Evolutionary conservation across 2,113 vertebrate species (phyloP), one percentile per base, ranked within the genome.

Genomic region (Tauraco erythrolophus): DNA sequence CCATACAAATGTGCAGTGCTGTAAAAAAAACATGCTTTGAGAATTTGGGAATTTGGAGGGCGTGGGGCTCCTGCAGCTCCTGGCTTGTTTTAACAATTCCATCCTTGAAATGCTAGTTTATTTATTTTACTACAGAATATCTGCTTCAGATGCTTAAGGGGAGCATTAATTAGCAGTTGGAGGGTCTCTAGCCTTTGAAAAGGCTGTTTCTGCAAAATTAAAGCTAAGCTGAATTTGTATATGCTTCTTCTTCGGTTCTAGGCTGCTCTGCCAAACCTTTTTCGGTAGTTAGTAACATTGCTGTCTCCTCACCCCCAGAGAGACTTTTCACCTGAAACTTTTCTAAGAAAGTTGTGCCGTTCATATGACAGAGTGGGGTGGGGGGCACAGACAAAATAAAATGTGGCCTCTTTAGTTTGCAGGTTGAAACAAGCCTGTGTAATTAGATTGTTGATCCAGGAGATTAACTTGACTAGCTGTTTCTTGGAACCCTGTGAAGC

Each of bases 381-480:
- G 64, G 54, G 82, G 89, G 31, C 65, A 24, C 69, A 86, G 69
- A 43, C 60, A 84, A 77, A 95, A 39, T 68, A 60, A 86, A 93
- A 7, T 45, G 12, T 64, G 41, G 21, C 24, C 72, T 89, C 41
- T 92, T 41, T 4, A 28, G 54, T 14, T 74, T 0, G 2, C 89
- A 95, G 84, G 92, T 94, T 94, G 25, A 68, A 98, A 96, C 97
- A 98, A 88, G 93, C 78, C 81, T 51, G 11, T 48, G n/a, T 65
- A 84, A 91, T 95, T 87, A 71, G 39, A 60, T 28, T 62, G 60
- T 65, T 96, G 91, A 91, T 96, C 77, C 81, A 13, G 81, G 53
- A 72, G 89, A 94, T 95, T 76, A 89, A 48, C 9, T 30, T 48
- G 79, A 84, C 94, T 93, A 80, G 94, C 70, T 41, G 6, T 84